Base-by-base conservation (phyloP, 2,113 vertebrate species). In the Mobula hypostoma region DNA sequence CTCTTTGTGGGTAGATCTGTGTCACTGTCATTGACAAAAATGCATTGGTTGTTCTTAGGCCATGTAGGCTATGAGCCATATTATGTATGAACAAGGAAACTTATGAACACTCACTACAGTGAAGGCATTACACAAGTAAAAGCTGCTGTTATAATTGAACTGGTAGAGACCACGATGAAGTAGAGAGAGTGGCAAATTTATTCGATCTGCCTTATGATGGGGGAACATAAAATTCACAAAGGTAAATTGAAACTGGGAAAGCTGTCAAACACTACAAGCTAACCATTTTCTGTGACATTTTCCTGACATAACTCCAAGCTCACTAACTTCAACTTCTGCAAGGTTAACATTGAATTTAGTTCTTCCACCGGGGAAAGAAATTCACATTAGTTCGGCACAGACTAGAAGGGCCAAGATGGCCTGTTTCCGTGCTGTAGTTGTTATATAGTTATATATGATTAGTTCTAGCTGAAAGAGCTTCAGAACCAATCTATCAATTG, bases 331-430 rank as follows among this genome's bases (percentile, higher is more conserved):
- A 90, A 17, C 85, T 90, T 66, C n/a, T 90, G 63, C 85, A 90
- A 90, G 85, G 61, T 58, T 90, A 90, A 90, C 63, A 66, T 19
- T 90, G 85, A 90, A 90, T 90, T 90, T 90, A 66, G 61, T 90
- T 66, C 61, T 32, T 29, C 29, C 7, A 15, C 7, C 17, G 70
- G 85, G 61, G 58, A 90, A 90, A 90, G 58, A 63, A 90, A 90
- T 90, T 66, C 61, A 66, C 85, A 90, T 90, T 66, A 66, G 85
- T 90, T n/a, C n/a, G n/a, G n/a, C n/a, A n/a, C n/a, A n/a, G n/a
- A n/a, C n/a, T n/a, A n/a, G n/a, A n/a, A n/a, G n/a, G n/a, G n/a
- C n/a, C n/a, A n/a, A n/a, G n/a, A n/a, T n/a, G n/a, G n/a, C n/a
- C n/a, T n/a, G n/a, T n/a, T n/a, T n/a, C n/a, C n/a, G n/a, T n/a